These are phyloP conservation scores for Barnardius zonarius DNA, from an alignment of 2,113 vertebrate genomes.

Conservation along the genomic window DNA sequence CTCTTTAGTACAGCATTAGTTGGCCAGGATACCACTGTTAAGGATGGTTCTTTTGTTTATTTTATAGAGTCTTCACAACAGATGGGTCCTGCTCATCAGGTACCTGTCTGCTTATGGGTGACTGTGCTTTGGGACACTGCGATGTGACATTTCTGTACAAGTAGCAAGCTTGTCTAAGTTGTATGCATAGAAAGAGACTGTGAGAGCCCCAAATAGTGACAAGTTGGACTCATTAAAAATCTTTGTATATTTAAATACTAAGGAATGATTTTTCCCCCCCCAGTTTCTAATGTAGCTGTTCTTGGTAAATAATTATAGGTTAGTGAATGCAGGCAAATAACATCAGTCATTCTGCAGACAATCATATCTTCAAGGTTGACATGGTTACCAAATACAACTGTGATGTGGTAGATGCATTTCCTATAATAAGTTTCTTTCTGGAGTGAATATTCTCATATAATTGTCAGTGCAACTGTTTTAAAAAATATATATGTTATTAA, in stretches of 20 bases:
- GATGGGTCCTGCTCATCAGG: not conserved
- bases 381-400: not conserved
- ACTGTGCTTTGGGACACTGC: not conserved
- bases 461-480: not conserved
- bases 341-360: not conserved
- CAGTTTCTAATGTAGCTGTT: not conserved
- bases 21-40: not conserved
- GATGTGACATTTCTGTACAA: not conserved
- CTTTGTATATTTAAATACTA: not conserved
- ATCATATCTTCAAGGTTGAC: not conserved
- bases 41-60: not conserved
- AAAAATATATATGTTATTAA: not conserved
- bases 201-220: not conserved
- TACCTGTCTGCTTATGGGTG: not conserved
- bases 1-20: not conserved
- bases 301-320: not conserved
- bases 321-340: not conserved
- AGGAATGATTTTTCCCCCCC: not conserved
- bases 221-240: not conserved
- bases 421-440: not conserved
- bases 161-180: not conserved
- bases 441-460: not conserved
- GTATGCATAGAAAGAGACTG: not conserved
- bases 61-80: not conserved
- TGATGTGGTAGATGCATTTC: not conserved